Evolutionary conservation across 2,888 invertebrate genomes (phyloP), one percentile per base, ranked within the genome.

Genomic region (Malthinus seriepunctatus): DNA sequence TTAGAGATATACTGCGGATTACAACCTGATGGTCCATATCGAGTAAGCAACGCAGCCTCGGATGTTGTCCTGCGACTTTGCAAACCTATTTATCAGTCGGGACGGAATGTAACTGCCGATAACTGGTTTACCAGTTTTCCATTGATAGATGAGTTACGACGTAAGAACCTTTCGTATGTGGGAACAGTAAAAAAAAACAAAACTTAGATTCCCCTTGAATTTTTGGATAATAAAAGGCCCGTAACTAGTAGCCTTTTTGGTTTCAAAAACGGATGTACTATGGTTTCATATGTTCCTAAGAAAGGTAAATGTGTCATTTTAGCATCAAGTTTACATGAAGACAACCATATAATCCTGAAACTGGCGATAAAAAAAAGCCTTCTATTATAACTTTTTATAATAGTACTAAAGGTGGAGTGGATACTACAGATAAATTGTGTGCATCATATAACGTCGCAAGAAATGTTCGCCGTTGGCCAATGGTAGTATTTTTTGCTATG

Each of bases 1-100:
- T 48, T 67, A 33, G 65, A 67, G 51, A 39, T 64, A 44, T 64
- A 67, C 56, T 51, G 57, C 32, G 63, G 66, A 14, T 63, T 58
- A 39, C 62, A 66, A 50, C 61, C 63, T 14, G 37, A 37, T 51
- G 61, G 53, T 15, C 60, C 55, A 10, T 65, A 45, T 60, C 34
- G 48, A 14, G 46, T 35, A 10, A 51, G 46, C 34, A 63, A 56
- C 11, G 54, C 54, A 11, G 15, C 55, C n/a, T 51, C 49, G 34
- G 59, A 61, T 58, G 51, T 69, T 9, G 67, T 67, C 12, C 45
- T 63, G 23, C 52, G 66, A 54, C 47, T 68, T 37, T 57, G 61
- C 8, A 42, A 61, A 34, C 60, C 56, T 47, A 57, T 66, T 45
- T 60, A 56, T 33, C 23, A 56, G 46, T 60, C 57, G 34, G 14